Evolutionary conservation across 1,140 invertebrate genomes (phyloP), one percentile per base, ranked within the genome.

Genomic region (Cheumatopsyche charites): DNA sequence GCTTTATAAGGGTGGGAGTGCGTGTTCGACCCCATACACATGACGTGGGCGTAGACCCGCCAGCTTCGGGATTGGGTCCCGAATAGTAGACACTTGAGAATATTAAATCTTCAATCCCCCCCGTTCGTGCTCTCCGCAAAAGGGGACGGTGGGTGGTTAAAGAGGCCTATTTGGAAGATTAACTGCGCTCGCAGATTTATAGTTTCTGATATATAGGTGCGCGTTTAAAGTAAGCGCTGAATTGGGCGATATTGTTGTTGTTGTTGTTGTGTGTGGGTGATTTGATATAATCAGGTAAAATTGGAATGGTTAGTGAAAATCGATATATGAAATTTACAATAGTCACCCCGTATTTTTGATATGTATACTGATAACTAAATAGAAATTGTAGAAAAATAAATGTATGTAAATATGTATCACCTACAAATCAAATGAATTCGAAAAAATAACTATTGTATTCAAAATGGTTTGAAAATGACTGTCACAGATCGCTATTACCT

Each of bases 1-100:
- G 21, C n/a, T n/a, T 36, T 36, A 9, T 4, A 4, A 9, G 29
- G 29, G 29, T 36, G 36, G 25, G 49, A 23, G 52, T 41, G 47
- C 26, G 67, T 58, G 17, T 19, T 17, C 67, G 9, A 36, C 29
- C 29, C 29, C 29, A 36, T 25, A 42, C 26, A 67, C 43, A 41
- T 26, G 49, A 36, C 17, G 36, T 41, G 58, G 36, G 62, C 63
- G 43, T 23, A 42, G 43, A 26, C 62, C 36, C 23, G 63, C 63
- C 36, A 1, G 63, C 41, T 21, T 23, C 23, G 55, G 43, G 63
- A 43, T 45, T 47, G 70, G 62, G 63, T 55, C 63, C 63, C 70
- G 43, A 58, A 72, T 72, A 72, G 45, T 67, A 72, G 71, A 72
- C 71, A 72, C 71, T 72, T 72, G 71, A 72, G 71, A 72, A 72